Conservation (phyloP, 2,113 vertebrate species). For the Struthio camelus region DNA sequence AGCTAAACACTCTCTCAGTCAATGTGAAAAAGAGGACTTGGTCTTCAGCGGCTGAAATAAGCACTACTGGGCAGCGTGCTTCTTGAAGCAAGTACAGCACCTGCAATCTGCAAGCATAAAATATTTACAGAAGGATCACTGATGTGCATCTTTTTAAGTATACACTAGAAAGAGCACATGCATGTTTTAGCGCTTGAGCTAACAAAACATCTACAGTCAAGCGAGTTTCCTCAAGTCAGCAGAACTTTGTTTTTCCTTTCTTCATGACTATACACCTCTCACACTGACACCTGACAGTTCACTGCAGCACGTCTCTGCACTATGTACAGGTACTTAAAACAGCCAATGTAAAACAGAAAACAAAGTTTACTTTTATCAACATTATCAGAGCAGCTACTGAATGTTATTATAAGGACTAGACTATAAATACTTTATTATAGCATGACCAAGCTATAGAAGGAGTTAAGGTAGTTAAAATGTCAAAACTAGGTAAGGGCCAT, state of each 20-base stretch:
- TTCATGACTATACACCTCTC: neutral
- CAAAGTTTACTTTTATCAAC: neutral
- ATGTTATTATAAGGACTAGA: neutral
- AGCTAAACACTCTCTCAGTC: fast-evolving
- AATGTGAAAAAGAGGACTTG: neutral
- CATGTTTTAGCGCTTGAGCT: neutral
- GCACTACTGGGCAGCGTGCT: neutral
- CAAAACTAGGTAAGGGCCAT: neutral
- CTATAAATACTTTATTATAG: neutral
- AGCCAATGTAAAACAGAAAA: neutral
- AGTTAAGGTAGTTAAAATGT: neutral
- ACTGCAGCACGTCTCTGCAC: neutral
- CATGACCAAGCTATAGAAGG: neutral
- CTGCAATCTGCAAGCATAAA: neutral
- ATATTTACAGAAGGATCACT: neutral
- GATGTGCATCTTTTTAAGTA: fast-evolving
- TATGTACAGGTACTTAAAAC: neutral
- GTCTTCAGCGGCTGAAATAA: neutral
- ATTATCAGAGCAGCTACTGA: neutral
- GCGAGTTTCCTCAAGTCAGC: neutral
- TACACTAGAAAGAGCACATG: neutral
- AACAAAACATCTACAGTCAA: neutral
- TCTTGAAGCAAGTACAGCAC: neutral
- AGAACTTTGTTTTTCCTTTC: neutral
- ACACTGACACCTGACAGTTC: neutral